Evolutionary conservation across 2,888 invertebrate genomes (phyloP), one percentile per base, ranked within the genome.

Genomic region (Hirtodrosophila alboralis): DNA sequence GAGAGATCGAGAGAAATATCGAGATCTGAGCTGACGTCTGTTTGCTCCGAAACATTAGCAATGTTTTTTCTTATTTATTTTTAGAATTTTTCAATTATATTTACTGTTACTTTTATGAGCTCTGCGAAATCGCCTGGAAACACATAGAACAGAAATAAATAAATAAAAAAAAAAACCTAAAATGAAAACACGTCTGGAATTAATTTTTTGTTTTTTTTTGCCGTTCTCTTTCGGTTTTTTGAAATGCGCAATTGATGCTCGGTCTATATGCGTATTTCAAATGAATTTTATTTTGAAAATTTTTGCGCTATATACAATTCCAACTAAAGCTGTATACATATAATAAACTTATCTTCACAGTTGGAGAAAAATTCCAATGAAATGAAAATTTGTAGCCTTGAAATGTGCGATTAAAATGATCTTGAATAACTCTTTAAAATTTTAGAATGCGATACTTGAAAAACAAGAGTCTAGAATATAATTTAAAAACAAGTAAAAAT

Each of bases 221-320:
- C 48, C 38, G 38, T 48, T 72, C 43, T 38, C 33, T 43, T 62
- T 47, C 33, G 45, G 49, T 44, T 61, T 69, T 74, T 36, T 45
- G 23, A 63, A 77, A 70, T 68, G 76, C 86, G 86, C 86, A 85
- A 79, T 71, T 84, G 52, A 45, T 37, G 63, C 10, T 47, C 54
- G 64, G 64, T 21, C 26, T 45, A 34, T 53, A 56, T 38, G 6
- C 26, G 51, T 38, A 44, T 51, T 48, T 38, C 6, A 8, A 57
- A 34, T 28, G 52, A 60, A 67, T 75, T 58, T 56, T 49, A 84
- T 79, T 51, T n/a, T n/a, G n/a, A n/a, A 12, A 56, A 78, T 59
- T 56, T 65, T 69, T 57, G 47, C 30, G 54, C 30, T 59, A 47
- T 44, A 64, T 64, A 52, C 38, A 49, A 70, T 64, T 64, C 52